phyloP scores from a whole-genome alignment of 2,888 invertebrate species.

The Ptychoptera contaminata region DNA sequence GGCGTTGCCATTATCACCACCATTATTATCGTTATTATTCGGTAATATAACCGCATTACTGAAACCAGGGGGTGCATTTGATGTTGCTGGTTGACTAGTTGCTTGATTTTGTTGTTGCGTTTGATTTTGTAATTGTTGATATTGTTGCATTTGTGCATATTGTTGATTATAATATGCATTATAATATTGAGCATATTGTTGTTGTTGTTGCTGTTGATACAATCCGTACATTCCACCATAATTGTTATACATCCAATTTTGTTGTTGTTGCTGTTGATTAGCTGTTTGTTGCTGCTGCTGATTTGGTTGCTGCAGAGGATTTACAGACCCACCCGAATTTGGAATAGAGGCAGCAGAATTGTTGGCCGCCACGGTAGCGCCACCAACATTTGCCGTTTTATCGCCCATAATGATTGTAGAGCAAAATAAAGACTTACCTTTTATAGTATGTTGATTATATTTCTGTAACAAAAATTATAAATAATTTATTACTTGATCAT shows the following conservation, averaged over 20 bases:
- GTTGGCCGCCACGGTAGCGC: too few species aligned
- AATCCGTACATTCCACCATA: constrained; percentile 6
- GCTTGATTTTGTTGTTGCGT: constrained; percentile 19
- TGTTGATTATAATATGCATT: constrained; percentile 8
- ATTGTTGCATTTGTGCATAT: constrained; percentile 14
- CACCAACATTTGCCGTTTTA: too few species aligned
- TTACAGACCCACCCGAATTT: too few species aligned
- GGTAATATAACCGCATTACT: constrained; percentile 25
- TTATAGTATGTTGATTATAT: too few species aligned
- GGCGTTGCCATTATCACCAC: constrained; percentile 25
- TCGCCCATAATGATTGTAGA: too few species aligned
- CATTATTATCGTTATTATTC: constrained; percentile 14
- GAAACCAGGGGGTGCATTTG: constrained; percentile 34
- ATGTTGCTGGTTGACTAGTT: constrained; percentile 19
- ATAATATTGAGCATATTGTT: constrained; percentile 9
- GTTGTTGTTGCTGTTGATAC: constrained; percentile 10
- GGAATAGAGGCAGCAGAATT: too few species aligned
- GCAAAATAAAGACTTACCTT: too few species aligned
- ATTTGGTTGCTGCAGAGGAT: too few species aligned
- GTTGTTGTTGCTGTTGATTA: not conserved
- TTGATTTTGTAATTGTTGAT: constrained; percentile 16
- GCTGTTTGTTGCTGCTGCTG: too few species aligned
- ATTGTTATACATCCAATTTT: constrained; percentile 10
- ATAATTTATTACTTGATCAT: too few species aligned
- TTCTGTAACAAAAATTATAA: too few species aligned